These are phyloP conservation scores for Drosophila affinis DNA, from an alignment of 2,888 invertebrate genomes.

Conservation along the genomic window DNA sequence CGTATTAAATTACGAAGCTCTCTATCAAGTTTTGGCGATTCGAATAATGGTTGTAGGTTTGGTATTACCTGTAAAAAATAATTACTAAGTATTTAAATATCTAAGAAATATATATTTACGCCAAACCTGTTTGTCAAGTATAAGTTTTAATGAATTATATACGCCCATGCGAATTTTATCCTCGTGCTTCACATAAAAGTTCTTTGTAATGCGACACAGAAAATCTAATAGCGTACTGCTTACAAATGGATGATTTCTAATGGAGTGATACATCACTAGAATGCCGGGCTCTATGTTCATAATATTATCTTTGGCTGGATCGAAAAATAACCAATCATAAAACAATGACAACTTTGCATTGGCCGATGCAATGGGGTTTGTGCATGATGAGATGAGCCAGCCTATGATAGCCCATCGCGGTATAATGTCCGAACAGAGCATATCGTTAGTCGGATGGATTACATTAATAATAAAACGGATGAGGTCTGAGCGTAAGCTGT, in stretches of 20 bases:
- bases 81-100: conserved; percentile 8
- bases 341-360: conserved; percentile 88
- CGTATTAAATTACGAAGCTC: conserved; percentile 90
- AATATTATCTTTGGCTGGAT: conserved; percentile 87
- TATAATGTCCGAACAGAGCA: conserved; percentile 88
- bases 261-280: conserved; percentile 88
- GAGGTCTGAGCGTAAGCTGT: conserved; percentile 88
- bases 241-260: conserved; percentile 87
- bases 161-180: conserved; percentile 84
- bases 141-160: conserved; percentile 83
- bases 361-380: conserved; percentile 87
- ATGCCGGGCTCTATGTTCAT: conserved; percentile 90
- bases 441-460: conserved; percentile 88
- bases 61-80: conserved; percentile 84
- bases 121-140: conserved; percentile 88
- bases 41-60: conserved; percentile 86
- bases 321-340: conserved; percentile 90
- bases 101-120: conserved; percentile 79
- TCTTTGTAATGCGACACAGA: conserved; percentile 86
- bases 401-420: conserved; percentile 90
- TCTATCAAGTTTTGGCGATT: conserved; percentile 86
- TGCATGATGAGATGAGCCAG: conserved; percentile 88
- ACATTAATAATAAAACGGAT: conserved; percentile 89
- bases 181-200: conserved; percentile 82
- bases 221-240: conserved; percentile 88